Base-by-base conservation (phyloP, 2,797 vertebrate genomes). In the Diplodus puntazzo region DNA sequence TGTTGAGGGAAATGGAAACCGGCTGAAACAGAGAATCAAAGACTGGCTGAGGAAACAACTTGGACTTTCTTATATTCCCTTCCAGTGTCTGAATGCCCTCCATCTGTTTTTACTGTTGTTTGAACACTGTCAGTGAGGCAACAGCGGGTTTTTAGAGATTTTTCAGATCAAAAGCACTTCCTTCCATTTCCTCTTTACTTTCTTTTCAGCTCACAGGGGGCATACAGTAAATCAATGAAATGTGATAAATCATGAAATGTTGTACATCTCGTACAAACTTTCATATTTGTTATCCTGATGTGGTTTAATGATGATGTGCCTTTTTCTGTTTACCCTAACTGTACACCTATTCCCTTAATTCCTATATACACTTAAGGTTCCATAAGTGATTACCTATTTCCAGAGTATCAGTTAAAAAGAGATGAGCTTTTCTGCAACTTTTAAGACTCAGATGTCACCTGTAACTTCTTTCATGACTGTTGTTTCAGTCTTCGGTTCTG, bases 81-180 rank as follows among this genome's bases (percentile, higher is more conserved):
- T 69, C 53, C 16, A 27, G n/a, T 5, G 1, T 63, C 53, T 76
- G 17, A 58, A 69, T 52, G 53, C 74, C 71, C 58, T 69, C 54
- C 77, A 82, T 87, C 83, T 90, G 84, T 79, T 89, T 92, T 90
- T 73, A 73, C 65, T 27, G 67, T 84, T 81, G 63, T 67, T 53
- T 25, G 1, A 77, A 58, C 27, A 0, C 48, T 4, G 49, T 53
- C 39, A 11, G n/a, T 5, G 34, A 66, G 21, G 18, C 45, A 27
- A 45, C 60, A 68, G 45, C 6, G n/a, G 45, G 27, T 55, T 46
- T 70, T 70, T 45, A 13, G 2, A 30, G 50, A 68, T 76, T 21
- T 39, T 27, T 72, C 62, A 62, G 18, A 77, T 66, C 66, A 11
- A 34, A 62, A n/a, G 43, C 53, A 70, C 52, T 57, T 62, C 59